Evolutionary conservation across 2,113 vertebrate genomes (phyloP), one percentile per base, ranked within the genome.

Genomic region (Caracal caracal): DNA sequence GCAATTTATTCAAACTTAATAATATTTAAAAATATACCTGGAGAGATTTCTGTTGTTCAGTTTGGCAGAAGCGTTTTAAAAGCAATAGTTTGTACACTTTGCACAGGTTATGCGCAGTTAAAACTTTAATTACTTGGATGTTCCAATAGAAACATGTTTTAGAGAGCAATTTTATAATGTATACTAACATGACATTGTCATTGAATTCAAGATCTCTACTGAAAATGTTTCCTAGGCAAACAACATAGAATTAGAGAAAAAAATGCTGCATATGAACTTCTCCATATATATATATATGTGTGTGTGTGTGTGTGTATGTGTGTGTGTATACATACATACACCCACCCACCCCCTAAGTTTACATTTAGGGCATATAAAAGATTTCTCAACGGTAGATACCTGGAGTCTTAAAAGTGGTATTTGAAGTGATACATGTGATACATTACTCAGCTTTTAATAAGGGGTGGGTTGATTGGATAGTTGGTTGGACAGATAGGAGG

Each of bases 231-330:
- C 82, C 40, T 75, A n/a, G 49, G 49, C 84, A 78, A 70, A 79
- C 22, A 81, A 8, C 80, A 65, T 13, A 84, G 17, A 94, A 89
- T 78, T 94, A 93, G 51, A 53, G 49, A 43, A 91, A 85, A 76
- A 73, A 84, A 63, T 16, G 3, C 26, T 56, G 0, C 37, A 8
- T 51, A 3, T 88, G 22, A 40, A 24, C 35, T 40, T 73, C 20
- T 73, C 20, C 24, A 20, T 73, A 22, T 71, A 5, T 37, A 3
- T 40, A 24, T 71, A 24, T 40, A 17, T 53, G 0, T 43, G 6
- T 43, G 6, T 43, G 1, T 43, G 6, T 43, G 6, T 43, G 1
- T 43, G 1, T 43, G 1, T 71, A 24, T 71, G 24, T 40, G 5
- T 53, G 1, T 5, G 1, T 40, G 5, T 40, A 40, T 40, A 43